Percentiles rank a stretch among this genome's conserved stretches.
These are phyloP conservation scores for Mycetomoellerius zeteki DNA, from an alignment of 1,140 invertebrate species.

Conservation along the genomic window DNA sequence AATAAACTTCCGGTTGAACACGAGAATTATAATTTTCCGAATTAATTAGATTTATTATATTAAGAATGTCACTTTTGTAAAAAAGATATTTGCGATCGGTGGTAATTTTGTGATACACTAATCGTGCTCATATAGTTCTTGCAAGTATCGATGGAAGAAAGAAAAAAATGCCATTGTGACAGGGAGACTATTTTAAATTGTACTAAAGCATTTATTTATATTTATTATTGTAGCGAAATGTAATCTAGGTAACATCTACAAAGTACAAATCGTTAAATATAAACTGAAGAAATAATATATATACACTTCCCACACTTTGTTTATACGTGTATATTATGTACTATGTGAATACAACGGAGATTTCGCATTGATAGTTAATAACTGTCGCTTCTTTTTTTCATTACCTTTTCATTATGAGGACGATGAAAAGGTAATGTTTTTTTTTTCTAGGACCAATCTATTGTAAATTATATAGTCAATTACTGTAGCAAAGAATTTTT, in stretches of 20 bases:
- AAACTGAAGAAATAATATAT: slow-evolving; percentile 54
- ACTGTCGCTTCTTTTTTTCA: neutral
- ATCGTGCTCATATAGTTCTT: slow-evolving; percentile 54
- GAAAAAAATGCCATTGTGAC: slow-evolving; percentile 44
- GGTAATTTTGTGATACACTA: slow-evolving; percentile 68
- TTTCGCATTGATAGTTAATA: slow-evolving; percentile 41
- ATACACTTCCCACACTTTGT: slow-evolving; percentile 49
- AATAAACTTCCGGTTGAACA: slow-evolving; percentile 57
- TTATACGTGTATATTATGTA: slow-evolving; percentile 56
- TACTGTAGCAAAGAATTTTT: neutral
- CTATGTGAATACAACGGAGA: slow-evolving; percentile 44
- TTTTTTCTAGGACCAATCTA: neutral
- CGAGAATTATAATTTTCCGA: slow-evolving; percentile 63
- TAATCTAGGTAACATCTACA: slow-evolving; percentile 61
- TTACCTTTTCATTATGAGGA: neutral
- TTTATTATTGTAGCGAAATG: slow-evolving; percentile 58
- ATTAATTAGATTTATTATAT: slow-evolving; percentile 34
- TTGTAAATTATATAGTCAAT: slow-evolving; percentile 4
- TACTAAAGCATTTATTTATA: slow-evolving; percentile 57
- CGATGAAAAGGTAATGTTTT: slow-evolving; percentile 3
- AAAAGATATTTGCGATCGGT: slow-evolving; percentile 51
- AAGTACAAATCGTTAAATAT: slow-evolving; percentile 68
- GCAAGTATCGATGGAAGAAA: slow-evolving; percentile 14
- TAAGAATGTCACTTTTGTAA: slow-evolving; percentile 32
- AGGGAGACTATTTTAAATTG: slow-evolving; percentile 54